Evolutionary conservation across 2,888 invertebrate genomes (phyloP).

Genomic region (Thyatira batis): DNA sequence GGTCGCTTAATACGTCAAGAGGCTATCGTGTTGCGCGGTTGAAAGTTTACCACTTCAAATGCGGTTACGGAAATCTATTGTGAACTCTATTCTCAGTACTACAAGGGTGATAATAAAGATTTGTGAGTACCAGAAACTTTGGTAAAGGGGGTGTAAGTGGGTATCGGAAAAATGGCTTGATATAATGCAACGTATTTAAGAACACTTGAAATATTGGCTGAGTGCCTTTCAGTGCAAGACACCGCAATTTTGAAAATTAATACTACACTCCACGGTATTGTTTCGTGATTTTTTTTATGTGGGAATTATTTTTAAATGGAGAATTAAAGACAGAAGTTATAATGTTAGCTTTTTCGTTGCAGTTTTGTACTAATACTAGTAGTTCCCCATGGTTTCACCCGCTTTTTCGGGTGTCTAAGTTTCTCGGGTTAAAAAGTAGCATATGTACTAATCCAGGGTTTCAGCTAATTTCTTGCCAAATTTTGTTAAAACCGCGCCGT

Average conservation of each 20-base stretch:
- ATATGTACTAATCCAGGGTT: too few relatives aligned
- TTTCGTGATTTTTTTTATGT: conserved; percentile 33
- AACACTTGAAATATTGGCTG: conserved; percentile 59
- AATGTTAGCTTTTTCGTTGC: too few relatives aligned
- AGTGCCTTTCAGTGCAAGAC: conserved; percentile 47
- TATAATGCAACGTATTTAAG: conserved; percentile 52
- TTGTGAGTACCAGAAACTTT: conserved; percentile 9
- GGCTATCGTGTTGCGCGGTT: conserved; percentile 66
- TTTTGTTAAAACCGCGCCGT: too few relatives aligned
- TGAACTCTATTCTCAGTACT: conserved; percentile 11
- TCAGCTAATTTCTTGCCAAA: too few relatives aligned
- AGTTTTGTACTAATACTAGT: too few relatives aligned
- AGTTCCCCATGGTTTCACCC: too few relatives aligned
- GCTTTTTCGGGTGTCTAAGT: too few relatives aligned
- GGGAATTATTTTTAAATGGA: conserved; percentile 26
- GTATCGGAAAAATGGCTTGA: conserved; percentile 72
- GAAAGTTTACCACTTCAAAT: conserved; percentile 25
- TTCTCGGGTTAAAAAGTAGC: too few relatives aligned
- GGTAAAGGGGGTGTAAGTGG: conserved; percentile 61
- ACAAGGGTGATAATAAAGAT: conserved; percentile 30
- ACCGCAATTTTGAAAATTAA: conserved; percentile 59
- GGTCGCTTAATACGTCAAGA: conserved; percentile 70
- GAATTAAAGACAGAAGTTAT: too few relatives aligned
- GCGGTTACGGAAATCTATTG: conserved; percentile 2
- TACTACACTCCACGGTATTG: conserved; percentile 42